Conservation (phyloP, 2,113 vertebrate genomes). For the Lycocorax pyrrhopterus region DNA sequence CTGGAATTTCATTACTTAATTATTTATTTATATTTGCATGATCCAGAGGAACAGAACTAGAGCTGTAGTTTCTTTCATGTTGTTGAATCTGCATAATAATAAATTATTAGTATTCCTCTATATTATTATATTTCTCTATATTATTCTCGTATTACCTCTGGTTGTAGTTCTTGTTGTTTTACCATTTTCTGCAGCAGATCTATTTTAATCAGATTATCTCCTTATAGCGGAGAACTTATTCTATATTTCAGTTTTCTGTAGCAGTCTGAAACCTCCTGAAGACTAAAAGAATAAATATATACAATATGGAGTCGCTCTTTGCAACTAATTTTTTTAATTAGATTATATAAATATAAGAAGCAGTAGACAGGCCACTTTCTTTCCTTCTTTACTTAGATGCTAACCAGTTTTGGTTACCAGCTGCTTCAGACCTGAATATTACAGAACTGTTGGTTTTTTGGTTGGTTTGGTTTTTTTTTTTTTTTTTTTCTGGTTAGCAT, state of each 20-base stretch:
- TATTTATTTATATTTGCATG: background rate
- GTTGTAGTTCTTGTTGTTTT: background rate
- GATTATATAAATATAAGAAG: background rate
- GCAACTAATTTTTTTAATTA: background rate
- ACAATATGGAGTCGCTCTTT: background rate
- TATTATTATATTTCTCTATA: background rate
- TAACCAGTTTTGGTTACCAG: background rate
- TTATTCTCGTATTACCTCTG: background rate
- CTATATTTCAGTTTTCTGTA: background rate
- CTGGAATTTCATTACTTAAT: background rate
- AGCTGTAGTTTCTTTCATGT: background rate
- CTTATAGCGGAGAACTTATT: background rate
- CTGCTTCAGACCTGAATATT: background rate
- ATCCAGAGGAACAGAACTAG: background rate
- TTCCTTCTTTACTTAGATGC: background rate
- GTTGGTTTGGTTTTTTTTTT: background rate
- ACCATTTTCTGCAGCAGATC: background rate
- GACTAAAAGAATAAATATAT: background rate
- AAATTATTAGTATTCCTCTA: background rate
- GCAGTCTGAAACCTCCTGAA: background rate
- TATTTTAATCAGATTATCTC: background rate
- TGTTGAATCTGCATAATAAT: background rate
- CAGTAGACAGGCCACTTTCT: background rate
- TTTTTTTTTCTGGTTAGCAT: background rate
- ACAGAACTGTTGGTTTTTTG: too few relatives aligned